Evolutionary conservation across 2,888 invertebrate species (phyloP).

Genomic region (Pocota personata): DNA sequence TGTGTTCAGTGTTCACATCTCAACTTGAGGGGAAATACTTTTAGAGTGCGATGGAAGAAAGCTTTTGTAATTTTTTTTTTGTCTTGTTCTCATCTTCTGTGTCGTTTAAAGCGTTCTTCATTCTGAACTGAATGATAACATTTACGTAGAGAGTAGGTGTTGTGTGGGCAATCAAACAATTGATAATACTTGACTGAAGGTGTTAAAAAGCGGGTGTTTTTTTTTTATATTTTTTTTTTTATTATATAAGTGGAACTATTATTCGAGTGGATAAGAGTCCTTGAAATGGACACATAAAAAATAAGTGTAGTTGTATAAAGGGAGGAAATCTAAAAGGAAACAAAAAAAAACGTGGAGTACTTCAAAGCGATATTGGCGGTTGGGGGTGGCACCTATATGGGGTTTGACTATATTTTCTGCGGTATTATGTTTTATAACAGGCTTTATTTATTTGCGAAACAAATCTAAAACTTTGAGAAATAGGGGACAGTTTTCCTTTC

Average conservation of each 20-base stretch:
- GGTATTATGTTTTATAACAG: no score
- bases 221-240: background rate
- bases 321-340: no score
- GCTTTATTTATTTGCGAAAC: no score
- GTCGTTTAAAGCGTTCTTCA: constrained; percentile 64
- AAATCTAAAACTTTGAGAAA: no score
- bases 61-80: constrained; percentile 25
- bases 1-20: background rate
- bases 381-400: no score
- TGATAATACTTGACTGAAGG: constrained; percentile 25
- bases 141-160: constrained; percentile 11
- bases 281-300: constrained; percentile 13
- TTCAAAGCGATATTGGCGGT: no score
- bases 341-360: no score
- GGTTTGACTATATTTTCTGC: no score
- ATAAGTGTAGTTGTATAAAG: background rate
- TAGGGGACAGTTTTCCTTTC: no score
- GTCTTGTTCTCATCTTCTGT: background rate
- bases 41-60: constrained; percentile 15
- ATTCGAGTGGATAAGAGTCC: constrained; percentile 24
- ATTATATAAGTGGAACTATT: constrained; percentile 15
- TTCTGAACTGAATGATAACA: constrained; percentile 55
- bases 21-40: constrained; percentile 35
- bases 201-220: constrained; percentile 32
- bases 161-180: constrained; percentile 35